Evolutionary conservation across 2,113 vertebrate genomes (phyloP), one percentile per base, ranked within the genome.

Genomic region (Macroglossus sobrinus): DNA sequence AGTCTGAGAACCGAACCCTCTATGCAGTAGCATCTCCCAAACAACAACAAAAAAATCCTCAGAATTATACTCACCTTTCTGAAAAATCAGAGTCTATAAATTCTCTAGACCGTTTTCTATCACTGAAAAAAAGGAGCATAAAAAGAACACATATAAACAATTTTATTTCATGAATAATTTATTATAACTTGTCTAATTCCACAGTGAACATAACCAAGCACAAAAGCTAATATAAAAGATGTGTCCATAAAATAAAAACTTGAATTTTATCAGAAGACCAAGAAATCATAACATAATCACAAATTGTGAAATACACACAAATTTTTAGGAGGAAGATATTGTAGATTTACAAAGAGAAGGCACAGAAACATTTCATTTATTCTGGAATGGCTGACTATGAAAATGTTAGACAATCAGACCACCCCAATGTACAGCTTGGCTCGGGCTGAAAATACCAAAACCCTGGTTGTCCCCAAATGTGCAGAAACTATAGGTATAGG

Each of bases 11-110:
- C 33, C 66, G 82, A 93, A 57, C 14, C 78, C 64, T 82, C 40
- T 66, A 14, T 7, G n/a, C 1, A 71, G 13, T 7, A 78, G 7
- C 33, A 78, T 64, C 33, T 84, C 33, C 50, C 55, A 28, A 7
- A 82, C 1, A 7, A 82, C 1, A 47, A 47, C 7, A 47, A 47
- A 47, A 47, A 16, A 50, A 16, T 0, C 14, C 13, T 71, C 87
- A 96, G 84, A 92, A 0, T 78, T 85, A 74, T 91, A 98, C 99
- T 98, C 94, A 99, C 99, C 98, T 98, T 97, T 99, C 99, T 96
- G 99, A 99, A 98, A 99, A 99, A 97, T 99, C 99, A 45, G 99
- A 98, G 89, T 99, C 99, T 97, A 99, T 98, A 93, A 99, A 99
- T 97, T 99, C 99, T 97, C 98, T 99, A 96, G 98, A 97, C 85